phyloP scores from a whole-genome alignment of 2,888 invertebrate species.

The Drosophila melanocephala region DNA sequence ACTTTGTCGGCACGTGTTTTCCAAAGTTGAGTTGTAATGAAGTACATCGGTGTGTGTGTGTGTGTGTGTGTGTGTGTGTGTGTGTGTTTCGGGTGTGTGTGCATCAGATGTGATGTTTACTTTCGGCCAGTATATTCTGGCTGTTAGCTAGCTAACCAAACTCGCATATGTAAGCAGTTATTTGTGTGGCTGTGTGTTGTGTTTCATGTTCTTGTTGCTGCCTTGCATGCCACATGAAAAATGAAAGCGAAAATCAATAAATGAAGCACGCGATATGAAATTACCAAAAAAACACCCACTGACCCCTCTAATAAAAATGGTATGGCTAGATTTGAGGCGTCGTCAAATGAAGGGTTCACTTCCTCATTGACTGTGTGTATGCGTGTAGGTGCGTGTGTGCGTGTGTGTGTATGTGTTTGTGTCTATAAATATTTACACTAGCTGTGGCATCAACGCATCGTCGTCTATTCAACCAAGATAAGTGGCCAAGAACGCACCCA shows the following conservation, averaged over 20 bases:
- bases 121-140: constrained; percentile 40
- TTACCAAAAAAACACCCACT: constrained; percentile 57
- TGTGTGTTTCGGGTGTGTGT: constrained; percentile 4
- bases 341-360: constrained; percentile 32
- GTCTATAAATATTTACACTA: constrained; percentile 58
- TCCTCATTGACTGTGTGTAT: neutral
- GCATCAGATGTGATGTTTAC: constrained; percentile 37
- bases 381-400: constrained; percentile 7
- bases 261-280: constrained; percentile 71
- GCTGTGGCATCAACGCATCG: constrained; percentile 39
- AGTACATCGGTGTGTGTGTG: constrained; percentile 8
- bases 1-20: constrained; percentile 70
- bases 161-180: constrained; percentile 63
- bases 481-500: constrained; percentile 36
- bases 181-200: constrained; percentile 31
- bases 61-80: neutral
- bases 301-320: constrained; percentile 53
- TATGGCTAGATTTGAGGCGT: constrained; percentile 15
- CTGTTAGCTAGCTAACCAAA: constrained; percentile 19
- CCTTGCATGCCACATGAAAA: constrained; percentile 69
- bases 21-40: constrained; percentile 41
- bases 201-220: constrained; percentile 29
- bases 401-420: constrained; percentile 1
- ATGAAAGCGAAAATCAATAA: constrained; percentile 80
- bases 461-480: constrained; percentile 55